Percentiles rank a stretch among this genome's conserved stretches.
Conservation (phyloP, 2,888 invertebrate genomes). For the Schizotus pectinicornis region DNA sequence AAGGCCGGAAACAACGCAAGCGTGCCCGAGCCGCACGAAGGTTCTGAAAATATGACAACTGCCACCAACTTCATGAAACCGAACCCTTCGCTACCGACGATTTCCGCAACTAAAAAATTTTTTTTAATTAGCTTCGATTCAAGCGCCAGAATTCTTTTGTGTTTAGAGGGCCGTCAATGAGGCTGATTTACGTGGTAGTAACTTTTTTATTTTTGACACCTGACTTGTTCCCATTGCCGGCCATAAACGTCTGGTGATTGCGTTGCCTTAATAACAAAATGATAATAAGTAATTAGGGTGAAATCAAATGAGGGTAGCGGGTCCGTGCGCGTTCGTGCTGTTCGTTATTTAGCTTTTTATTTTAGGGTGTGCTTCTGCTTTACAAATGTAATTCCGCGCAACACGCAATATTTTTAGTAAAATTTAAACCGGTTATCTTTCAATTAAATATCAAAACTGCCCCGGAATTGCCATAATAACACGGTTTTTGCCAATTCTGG, state of each 20-base stretch:
- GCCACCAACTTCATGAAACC: no score
- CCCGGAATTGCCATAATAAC: conserved; percentile 15
- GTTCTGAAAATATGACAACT: no score
- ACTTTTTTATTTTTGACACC: no score
- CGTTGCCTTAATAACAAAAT: conserved; percentile 19
- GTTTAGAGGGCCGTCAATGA: no score
- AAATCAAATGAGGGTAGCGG: neutral
- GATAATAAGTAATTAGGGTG: conserved; percentile 16
- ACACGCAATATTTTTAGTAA: conserved; percentile 24
- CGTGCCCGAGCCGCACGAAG: no score
- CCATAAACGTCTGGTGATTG: no score
- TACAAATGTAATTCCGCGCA: conserved; percentile 24
- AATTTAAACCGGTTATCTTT: conserved; percentile 3
- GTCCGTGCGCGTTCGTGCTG: conserved; percentile 14
- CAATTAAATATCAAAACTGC: neutral
- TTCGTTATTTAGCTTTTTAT: conserved; percentile 29
- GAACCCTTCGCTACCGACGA: no score
- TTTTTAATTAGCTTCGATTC: no score
- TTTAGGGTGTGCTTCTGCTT: conserved; percentile 27
- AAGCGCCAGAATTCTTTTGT: no score
- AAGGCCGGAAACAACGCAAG: conserved; percentile 1
- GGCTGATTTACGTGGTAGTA: no score
- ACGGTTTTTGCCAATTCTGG: conserved; percentile 19
- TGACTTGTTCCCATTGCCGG: no score
- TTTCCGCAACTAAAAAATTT: no score